Evolutionary conservation across 2,113 vertebrate genomes (phyloP), one percentile per base, ranked within the genome.

Genomic region (Poeciliopsis turrubarensis): DNA sequence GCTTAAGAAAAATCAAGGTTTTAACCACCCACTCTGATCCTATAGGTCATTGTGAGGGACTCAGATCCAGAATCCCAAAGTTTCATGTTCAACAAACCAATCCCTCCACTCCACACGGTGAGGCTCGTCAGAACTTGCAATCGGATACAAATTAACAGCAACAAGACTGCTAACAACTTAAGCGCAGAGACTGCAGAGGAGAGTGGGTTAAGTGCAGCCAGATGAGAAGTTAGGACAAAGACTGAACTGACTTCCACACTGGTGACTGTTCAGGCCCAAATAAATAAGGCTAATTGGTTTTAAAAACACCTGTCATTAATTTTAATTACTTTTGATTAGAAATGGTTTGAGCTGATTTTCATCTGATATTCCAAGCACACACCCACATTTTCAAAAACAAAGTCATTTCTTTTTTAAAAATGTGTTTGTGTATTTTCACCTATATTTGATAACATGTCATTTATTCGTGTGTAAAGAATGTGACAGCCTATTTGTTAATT

Each of bases 141-240:
- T 19, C 17, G 39, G 70, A 72, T 61, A 63, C 60, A 72, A 25
- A 34, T 60, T 70, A 37, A 47, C 57, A 32, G 47, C 25, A 60
- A n/a, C 22, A 31, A 13, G 70, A 47, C 31, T 27, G 60, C n/a
- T 41, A 47, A 63, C 60, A 44, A 30, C 7, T 26, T 63, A 27
- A 72, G 30, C 22, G 11, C 63, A 41, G 31, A 72, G 34, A 41
- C 37, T 4, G 26, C n/a, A 71, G 69, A n/a, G 1, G 31, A 34
- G 66, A 44, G 25, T 51, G 66, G 57, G 12, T 34, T 37, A 70
- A 60, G 12, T 26, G 67, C 4, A 32, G 19, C 67, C 44, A 54
- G 41, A 51, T 54, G 67, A 30, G 61, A 29, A 17, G 15, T 25
- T 19, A 13, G 14, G n/a, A 61, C 60, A 27, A 27, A 29, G 60